Percentiles rank a stretch among this genome's conserved stretches.
Evolutionary conservation across 2,888 invertebrate species (phyloP).

Genomic region (Criorhina ranunculi): DNA sequence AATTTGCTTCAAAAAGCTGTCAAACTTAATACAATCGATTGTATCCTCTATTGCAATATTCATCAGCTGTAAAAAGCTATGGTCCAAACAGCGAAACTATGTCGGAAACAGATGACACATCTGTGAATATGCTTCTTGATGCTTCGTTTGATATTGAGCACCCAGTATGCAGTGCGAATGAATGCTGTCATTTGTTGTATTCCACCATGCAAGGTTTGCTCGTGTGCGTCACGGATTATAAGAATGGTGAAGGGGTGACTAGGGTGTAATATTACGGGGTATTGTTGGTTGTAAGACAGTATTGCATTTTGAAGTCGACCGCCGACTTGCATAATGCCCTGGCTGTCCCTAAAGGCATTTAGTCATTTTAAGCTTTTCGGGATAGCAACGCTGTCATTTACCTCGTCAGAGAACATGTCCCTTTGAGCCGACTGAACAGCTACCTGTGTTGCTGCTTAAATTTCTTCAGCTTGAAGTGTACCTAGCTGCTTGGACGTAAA

Average conservation of each 20-base stretch:
- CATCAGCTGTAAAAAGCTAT: too few relatives aligned
- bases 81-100: too few relatives aligned
- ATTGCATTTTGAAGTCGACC: constrained; percentile 4
- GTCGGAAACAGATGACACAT: too few relatives aligned
- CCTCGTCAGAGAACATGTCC: constrained; percentile 13
- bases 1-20: too few relatives aligned
- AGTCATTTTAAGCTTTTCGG: constrained; percentile 9
- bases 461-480: background rate
- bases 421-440: background rate
- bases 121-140: too few relatives aligned
- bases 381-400: background rate
- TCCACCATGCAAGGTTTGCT: constrained; percentile 1
- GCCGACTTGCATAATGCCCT: constrained; percentile 23
- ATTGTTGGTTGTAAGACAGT: background rate
- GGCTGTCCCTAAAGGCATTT: constrained; percentile 13
- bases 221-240: constrained; percentile 9
- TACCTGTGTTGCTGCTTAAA: background rate
- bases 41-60: too few relatives aligned
- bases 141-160: too few relatives aligned
- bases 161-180: constrained; percentile 7
- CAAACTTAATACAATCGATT: too few relatives aligned
- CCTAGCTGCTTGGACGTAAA: background rate
- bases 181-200: constrained; percentile 5
- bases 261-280: background rate
- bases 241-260: constrained; percentile 7